A percentile compares a stretch with the other conserved stretches of the same genome.
Conservation (phyloP, 2,888 invertebrate genomes). For the Mythimna loreyi region DNA sequence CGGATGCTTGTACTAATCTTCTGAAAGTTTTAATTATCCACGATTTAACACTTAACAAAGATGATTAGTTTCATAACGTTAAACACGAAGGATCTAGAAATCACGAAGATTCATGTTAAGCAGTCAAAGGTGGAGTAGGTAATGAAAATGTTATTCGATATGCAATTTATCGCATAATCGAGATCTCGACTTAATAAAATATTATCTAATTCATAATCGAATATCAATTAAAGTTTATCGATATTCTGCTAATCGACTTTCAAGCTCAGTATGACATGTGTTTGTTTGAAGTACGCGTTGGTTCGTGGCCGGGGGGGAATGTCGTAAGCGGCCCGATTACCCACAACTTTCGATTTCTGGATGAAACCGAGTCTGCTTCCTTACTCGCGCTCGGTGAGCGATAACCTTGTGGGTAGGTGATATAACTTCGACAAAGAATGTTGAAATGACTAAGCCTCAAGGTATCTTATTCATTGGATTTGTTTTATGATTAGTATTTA, state of each 20-base stretch:
- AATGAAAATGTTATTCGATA: neutral
- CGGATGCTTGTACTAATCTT: slow-evolving; percentile 28
- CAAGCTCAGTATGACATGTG: neutral
- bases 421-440: slow-evolving; percentile 18
- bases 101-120: neutral
- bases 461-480: neutral
- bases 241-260: slow-evolving; percentile 24
- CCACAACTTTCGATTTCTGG: slow-evolving; percentile 84
- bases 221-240: slow-evolving; percentile 27
- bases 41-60: neutral
- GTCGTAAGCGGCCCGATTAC: slow-evolving; percentile 75
- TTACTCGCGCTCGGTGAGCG: slow-evolving; percentile 35
- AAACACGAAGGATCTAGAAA: neutral
- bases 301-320: slow-evolving; percentile 29
- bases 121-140: neutral
- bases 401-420: slow-evolving; percentile 34
- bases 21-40: slow-evolving; percentile 12
- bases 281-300: slow-evolving; percentile 15
- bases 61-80: neutral
- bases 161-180: slow-evolving; percentile 19
- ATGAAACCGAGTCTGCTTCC: slow-evolving; percentile 78
- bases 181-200: neutral
- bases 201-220: slow-evolving; percentile 21
- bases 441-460: neutral
- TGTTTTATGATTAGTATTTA: neutral